Percentiles rank a stretch among this genome's conserved stretches.
phyloP scores from a whole-genome alignment of 2,113 vertebrate genomes.

The Rafetus swinhoei region DNA sequence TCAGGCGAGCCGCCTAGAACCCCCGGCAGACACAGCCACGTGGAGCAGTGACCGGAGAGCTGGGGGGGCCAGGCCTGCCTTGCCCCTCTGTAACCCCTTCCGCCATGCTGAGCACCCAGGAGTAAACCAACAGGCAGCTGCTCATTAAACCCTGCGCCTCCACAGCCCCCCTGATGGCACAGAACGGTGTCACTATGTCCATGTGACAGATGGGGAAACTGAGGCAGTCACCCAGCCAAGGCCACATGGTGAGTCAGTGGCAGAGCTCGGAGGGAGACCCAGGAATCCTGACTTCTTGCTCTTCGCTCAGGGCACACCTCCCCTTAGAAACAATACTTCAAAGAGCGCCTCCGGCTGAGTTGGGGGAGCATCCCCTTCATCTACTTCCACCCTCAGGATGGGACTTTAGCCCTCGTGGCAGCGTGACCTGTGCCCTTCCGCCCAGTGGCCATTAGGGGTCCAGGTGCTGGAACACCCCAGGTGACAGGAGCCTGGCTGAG shows the following conservation, averaged over 20 bases:
- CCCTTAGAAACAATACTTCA: background rate
- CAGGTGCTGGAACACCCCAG: background rate
- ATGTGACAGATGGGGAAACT: background rate
- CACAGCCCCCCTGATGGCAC: background rate
- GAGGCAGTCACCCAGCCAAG: background rate
- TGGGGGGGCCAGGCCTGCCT: background rate
- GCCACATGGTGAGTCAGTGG: background rate
- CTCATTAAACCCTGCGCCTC: background rate
- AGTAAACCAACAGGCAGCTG: background rate
- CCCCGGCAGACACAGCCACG: background rate
- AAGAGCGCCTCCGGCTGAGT: background rate
- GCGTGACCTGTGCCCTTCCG: background rate
- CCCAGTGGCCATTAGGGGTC: background rate
- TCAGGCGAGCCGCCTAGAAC: background rate
- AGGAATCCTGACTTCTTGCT: background rate
- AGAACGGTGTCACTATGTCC: background rate
- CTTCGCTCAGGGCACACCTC: background rate
- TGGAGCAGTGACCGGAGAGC: background rate
- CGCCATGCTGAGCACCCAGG: background rate
- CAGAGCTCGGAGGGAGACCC: background rate
- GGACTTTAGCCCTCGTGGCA: background rate
- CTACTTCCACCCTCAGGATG: background rate
- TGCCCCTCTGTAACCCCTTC: background rate
- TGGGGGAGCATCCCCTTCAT: background rate
- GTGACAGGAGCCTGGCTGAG: background rate